Evolutionary conservation across 2,888 invertebrate genomes (phyloP), one percentile per base, ranked within the genome.

Genomic region (Lasioglossum figueresi): DNA sequence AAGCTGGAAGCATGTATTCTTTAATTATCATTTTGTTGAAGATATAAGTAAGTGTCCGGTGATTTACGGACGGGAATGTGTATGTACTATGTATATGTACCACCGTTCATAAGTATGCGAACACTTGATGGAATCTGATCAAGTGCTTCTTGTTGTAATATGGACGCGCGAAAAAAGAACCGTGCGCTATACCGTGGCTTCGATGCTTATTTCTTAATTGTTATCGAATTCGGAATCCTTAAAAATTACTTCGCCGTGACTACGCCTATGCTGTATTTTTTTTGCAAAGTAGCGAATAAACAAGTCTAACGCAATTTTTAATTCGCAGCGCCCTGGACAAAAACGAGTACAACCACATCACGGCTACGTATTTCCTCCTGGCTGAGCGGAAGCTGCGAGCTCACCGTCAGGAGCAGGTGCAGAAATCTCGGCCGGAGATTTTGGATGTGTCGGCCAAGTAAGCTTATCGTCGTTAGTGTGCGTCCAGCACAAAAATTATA

Each of bases 261-360:
- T 14, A 6, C 0, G 31, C 1, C 27, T 27, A 14, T 27, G 14
- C 12, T 5, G 6, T n/a, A 5, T 16, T 6, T 63, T 27, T 0
- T 31, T 27, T 63, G 5, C 45, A 48, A 48, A 45, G 4, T 45
- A 45, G 4, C 4, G 0, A 45, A 45, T 52, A 52, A n/a, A n/a
- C n/a, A 56, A n/a, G n/a, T n/a, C n/a, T n/a, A 56, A 56, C 56
- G n/a, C 12, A n/a, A 56, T n/a, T 12, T 40, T 76, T 27, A 87
- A 76, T 84, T 90, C 95, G 45, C 94, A 98, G 98, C 88, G 98
- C 99, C 80, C 96, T 99, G 93, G 99, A 99, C 94, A 98, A 97
- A 94, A 98, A 99, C 95, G 98, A 99, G 94, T 99, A 99, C 95
- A 99, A 99, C 96, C 99, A 99, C 95, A 98, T 99, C 93, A 99